phyloP scores from a whole-genome alignment of 2,797 vertebrate genomes.

The Brachymystax lenok region DNA sequence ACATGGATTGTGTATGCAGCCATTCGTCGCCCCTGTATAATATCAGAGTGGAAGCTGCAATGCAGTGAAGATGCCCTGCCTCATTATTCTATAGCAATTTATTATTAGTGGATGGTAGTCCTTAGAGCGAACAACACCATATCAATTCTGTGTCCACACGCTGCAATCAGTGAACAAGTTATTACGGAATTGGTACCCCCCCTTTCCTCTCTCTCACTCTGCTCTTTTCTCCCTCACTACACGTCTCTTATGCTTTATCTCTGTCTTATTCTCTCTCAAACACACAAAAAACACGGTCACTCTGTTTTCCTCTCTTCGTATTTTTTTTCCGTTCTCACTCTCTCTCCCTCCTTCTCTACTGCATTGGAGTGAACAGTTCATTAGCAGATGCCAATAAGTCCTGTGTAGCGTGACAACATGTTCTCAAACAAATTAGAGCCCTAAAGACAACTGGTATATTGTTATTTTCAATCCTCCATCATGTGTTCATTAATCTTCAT shows the following conservation, averaged over 20 bases:
- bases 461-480: conserved; percentile 72
- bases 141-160: conserved; percentile 78
- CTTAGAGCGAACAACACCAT: conserved; percentile 69
- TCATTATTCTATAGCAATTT: conserved; percentile 66
- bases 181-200: conserved; percentile 61
- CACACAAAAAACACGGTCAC: background rate
- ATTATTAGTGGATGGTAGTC: conserved; percentile 71
- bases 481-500: conserved; percentile 79
- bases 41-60: conserved; percentile 60
- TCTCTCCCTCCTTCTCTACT: conserved; percentile 12
- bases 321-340: background rate
- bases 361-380: conserved; percentile 61
- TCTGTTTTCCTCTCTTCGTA: conserved; percentile 2
- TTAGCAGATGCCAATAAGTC: conserved; percentile 75
- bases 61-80: conserved; percentile 56
- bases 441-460: conserved; percentile 75
- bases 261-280: too few relatives aligned
- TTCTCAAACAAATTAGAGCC: conserved; percentile 75
- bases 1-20: conserved; percentile 6
- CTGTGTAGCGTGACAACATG: conserved; percentile 68
- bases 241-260: too few relatives aligned
- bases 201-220: too few relatives aligned
- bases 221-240: too few relatives aligned
- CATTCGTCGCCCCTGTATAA: conserved; percentile 23
- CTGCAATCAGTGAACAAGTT: conserved; percentile 75